Conservation (phyloP, 2,888 invertebrate species). For the Chrysolina haemoptera region DNA sequence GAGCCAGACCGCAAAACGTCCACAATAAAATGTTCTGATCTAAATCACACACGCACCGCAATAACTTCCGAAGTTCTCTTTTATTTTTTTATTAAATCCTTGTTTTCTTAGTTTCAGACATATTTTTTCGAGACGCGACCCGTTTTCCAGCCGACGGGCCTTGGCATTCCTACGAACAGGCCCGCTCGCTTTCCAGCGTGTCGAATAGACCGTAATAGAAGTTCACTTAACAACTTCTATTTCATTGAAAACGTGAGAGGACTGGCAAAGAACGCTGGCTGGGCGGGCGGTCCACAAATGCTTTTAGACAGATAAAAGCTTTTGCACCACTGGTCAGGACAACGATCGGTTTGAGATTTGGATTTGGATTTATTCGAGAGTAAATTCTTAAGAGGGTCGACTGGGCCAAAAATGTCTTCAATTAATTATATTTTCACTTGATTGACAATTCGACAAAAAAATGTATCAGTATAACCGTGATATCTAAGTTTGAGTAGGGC, state of each 20-base stretch:
- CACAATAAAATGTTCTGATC: slow-evolving; percentile 32
- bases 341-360: neutral
- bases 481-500: no score
- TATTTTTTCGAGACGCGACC: slow-evolving; percentile 19
- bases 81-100: slow-evolving; percentile 39
- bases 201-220: slow-evolving; percentile 67
- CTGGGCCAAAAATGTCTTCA: no score
- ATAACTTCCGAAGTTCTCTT: slow-evolving; percentile 24
- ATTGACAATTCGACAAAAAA: no score
- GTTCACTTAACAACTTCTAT: slow-evolving; percentile 68
- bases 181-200: slow-evolving; percentile 53
- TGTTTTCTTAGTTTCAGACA: slow-evolving; percentile 3
- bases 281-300: neutral
- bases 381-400: no score
- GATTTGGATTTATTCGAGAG: no score
- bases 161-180: slow-evolving; percentile 27
- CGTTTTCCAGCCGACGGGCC: neutral
- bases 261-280: slow-evolving; percentile 24
- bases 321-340: slow-evolving; percentile 3
- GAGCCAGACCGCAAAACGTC: slow-evolving; percentile 13
- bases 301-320: neutral
- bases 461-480: no score
- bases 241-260: slow-evolving; percentile 66
- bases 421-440: no score
- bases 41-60: slow-evolving; percentile 26